A percentile compares a stretch with the other conserved stretches of the same genome.
These are phyloP conservation scores for Balanococcus diminutus DNA, from an alignment of 2,888 invertebrate species.

Conservation along the genomic window DNA sequence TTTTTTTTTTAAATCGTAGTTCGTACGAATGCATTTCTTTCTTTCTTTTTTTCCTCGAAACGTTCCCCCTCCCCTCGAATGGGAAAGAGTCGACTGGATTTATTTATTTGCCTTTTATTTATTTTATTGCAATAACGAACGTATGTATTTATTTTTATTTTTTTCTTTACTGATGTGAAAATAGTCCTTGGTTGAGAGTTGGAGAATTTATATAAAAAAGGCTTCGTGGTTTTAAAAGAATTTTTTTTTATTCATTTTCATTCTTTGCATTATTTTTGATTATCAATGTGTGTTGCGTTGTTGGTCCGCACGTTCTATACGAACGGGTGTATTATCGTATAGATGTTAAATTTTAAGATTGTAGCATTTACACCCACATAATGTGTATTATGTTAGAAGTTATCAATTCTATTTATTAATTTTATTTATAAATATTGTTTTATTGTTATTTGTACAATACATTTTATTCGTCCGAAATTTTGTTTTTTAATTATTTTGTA, in stretches of 20 bases:
- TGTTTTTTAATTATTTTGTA: no score
- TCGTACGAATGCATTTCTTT: not conserved
- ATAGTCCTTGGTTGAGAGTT: not conserved
- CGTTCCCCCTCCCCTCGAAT: not conserved
- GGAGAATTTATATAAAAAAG: no score
- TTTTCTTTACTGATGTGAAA: not conserved
- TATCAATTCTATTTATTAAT: not conserved
- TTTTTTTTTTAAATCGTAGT: not conserved
- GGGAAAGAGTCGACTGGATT: not conserved
- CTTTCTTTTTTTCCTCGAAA: not conserved
- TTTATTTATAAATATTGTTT: not conserved
- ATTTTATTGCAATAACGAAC: no score
- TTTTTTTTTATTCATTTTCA: not conserved
- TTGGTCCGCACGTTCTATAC: not conserved
- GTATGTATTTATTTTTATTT: not conserved
- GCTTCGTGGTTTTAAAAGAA: not conserved
- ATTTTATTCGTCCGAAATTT: not conserved
- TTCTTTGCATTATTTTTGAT: not conserved
- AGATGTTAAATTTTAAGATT: not conserved
- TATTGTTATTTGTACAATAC: conserved; percentile 40
- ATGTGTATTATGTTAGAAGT: not conserved
- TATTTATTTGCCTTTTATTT: not conserved
- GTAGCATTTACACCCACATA: conserved; percentile 31
- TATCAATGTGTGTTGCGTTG: not conserved
- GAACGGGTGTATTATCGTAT: not conserved